These are phyloP conservation scores for Lacanobia wlatinum DNA, from an alignment of 2,888 invertebrate species.

Conservation along the genomic window DNA sequence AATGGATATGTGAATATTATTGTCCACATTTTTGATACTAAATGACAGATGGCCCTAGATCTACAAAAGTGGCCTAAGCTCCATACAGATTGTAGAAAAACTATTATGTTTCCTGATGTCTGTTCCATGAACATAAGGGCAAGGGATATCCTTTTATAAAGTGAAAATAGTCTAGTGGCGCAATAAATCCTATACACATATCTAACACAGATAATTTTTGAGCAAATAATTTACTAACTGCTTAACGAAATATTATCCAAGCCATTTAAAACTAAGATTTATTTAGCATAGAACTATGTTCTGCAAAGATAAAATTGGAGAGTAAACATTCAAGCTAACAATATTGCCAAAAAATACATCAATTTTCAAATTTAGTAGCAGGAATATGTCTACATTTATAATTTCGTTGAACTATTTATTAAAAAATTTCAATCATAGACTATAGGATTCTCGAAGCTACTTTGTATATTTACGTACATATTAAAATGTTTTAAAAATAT, in stretches of 20 bases:
- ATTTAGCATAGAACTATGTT: slow-evolving; percentile 36
- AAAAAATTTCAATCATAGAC: slow-evolving; percentile 20
- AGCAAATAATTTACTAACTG: slow-evolving; percentile 55
- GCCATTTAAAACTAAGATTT: slow-evolving; percentile 27
- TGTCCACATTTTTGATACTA: slow-evolving; percentile 58
- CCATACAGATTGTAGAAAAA: slow-evolving; percentile 9
- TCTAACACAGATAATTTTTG: slow-evolving; percentile 53
- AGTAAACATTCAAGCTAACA: slow-evolving; percentile 5
- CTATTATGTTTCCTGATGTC: neutral
- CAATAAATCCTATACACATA: slow-evolving; percentile 27
- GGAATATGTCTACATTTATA: slow-evolving; percentile 1
- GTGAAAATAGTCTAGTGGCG: slow-evolving; percentile 13
- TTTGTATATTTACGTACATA: slow-evolving; percentile 30
- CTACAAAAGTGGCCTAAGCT: slow-evolving; percentile 42
- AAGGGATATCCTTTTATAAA: slow-evolving; percentile 1
- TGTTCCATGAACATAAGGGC: slow-evolving; percentile 6
- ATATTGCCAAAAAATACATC: slow-evolving; percentile 11
- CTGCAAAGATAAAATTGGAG: slow-evolving; percentile 2
- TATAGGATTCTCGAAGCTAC: slow-evolving; percentile 21
- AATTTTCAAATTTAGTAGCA: slow-evolving; percentile 14
- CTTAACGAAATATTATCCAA: slow-evolving; percentile 42
- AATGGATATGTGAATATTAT: slow-evolving; percentile 66
- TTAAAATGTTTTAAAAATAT: slow-evolving; percentile 49
- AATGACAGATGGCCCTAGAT: slow-evolving; percentile 23
- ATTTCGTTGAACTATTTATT: slow-evolving; percentile 25